phyloP scores from a whole-genome alignment of 2,797 vertebrate species.

The Molossus alvarezi region DNA sequence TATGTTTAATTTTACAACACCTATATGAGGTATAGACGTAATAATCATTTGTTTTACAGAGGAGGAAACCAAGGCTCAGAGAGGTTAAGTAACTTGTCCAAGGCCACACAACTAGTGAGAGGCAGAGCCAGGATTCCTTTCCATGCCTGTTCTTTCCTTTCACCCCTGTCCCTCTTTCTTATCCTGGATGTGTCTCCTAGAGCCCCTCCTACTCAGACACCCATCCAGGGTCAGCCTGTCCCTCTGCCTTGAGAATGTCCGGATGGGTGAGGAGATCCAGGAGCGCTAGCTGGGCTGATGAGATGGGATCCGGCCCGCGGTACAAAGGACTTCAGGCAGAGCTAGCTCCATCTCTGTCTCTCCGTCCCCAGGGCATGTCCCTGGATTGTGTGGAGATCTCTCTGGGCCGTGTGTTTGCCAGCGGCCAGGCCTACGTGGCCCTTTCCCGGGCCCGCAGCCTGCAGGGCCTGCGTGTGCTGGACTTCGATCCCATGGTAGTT shows the following conservation, averaged over 20 bases:
- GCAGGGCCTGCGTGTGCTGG: slow-evolving; percentile 96
- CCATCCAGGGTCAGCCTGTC: neutral
- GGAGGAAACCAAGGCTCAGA: neutral
- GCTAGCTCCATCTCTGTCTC: neutral
- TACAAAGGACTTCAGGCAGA: neutral
- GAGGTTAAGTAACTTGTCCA: neutral
- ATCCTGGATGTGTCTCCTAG: neutral
- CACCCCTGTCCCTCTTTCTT: neutral
- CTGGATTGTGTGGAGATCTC: slow-evolving; percentile 99
- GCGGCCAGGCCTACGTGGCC: slow-evolving; percentile 97
- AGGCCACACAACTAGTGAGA: neutral
- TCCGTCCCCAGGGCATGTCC: slow-evolving; percentile 94
- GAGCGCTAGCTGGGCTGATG: neutral
- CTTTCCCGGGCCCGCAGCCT: slow-evolving; percentile 96
- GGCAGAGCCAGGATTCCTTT: neutral
- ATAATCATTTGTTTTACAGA: neutral
- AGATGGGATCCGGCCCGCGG: neutral
- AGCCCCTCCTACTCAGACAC: neutral
- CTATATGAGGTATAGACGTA: neutral
- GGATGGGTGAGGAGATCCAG: neutral
- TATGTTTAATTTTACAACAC: neutral
- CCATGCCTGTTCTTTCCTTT: neutral
- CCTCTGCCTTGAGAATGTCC: neutral
- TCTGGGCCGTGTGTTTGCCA: slow-evolving; percentile 96
- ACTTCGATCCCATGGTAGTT: slow-evolving; percentile 95